phyloP scores from a whole-genome alignment of 64 coral and sea anemone species.

The Dendrophyllia cribrosa region DNA sequence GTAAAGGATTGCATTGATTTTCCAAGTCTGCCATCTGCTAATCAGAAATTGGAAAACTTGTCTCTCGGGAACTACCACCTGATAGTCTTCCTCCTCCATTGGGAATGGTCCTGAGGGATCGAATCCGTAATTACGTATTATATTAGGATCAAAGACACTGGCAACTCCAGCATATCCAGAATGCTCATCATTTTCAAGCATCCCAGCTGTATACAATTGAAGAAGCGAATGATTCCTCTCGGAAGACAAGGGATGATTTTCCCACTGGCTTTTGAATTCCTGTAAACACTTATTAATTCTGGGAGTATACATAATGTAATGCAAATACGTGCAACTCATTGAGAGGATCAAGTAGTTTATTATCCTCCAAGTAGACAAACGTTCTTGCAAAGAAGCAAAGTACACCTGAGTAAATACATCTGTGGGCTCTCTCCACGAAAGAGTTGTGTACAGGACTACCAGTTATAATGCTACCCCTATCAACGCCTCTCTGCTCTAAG shows the following conservation, averaged over 20 bases:
- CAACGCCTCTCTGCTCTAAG: no score
- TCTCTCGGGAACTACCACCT: no score
- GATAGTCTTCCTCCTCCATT: no score
- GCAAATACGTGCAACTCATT: conserved; percentile 76
- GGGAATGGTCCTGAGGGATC: no score
- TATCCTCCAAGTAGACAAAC: conserved; percentile 81
- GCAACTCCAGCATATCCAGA: no score
- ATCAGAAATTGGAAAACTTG: no score
- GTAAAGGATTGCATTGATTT: conserved; percentile 46
- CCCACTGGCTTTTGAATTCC: no score
- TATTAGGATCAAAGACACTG: no score
- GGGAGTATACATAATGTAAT: conserved; percentile 73
- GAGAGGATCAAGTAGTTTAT: conserved; percentile 57
- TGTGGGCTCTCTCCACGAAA: conserved; percentile 37
- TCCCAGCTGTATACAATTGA: conserved; percentile 30
- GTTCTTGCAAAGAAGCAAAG: conserved; percentile 70
- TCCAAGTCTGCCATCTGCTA: conserved; percentile 14
- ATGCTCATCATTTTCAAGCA: conserved; percentile 41
- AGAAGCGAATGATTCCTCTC: conserved; percentile 12
- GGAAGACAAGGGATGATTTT: conserved; percentile 6
- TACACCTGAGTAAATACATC: conserved; percentile 63
- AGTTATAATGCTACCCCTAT: conserved; percentile 39
- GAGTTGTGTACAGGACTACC: conserved; percentile 42
- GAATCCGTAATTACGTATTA: no score
- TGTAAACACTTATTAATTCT: no score